Percentiles rank a stretch among this genome's conserved stretches.
Conservation (phyloP, 2,113 vertebrate species). For the Sapayoa aenigma region DNA sequence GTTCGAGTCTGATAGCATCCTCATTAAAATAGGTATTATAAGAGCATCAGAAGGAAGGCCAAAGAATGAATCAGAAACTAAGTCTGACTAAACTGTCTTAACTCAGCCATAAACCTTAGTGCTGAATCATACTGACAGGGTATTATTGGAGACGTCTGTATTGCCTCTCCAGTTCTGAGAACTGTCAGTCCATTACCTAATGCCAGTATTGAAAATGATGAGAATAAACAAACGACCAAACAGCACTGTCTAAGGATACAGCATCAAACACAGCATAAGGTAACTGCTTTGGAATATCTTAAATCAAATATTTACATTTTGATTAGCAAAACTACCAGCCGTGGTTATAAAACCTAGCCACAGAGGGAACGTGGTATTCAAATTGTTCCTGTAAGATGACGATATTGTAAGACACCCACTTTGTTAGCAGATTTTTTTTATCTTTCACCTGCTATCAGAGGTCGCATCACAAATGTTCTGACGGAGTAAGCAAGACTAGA, state of each 20-base stretch:
- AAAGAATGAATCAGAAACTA: not conserved
- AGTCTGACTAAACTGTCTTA: not conserved
- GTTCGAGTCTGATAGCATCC: not conserved
- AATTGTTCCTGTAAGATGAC: not conserved
- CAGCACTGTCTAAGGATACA: not conserved
- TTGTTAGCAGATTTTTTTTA: not conserved
- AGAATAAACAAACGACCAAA: not conserved
- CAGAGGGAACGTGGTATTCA: not conserved
- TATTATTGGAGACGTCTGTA: not conserved
- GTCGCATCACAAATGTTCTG: not conserved
- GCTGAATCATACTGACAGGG: not conserved
- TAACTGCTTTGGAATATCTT: not conserved
- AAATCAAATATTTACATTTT: not conserved
- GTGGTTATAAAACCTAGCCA: not conserved
- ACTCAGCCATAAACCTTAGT: not conserved
- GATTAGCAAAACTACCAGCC: not conserved
- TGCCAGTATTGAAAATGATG: not conserved
- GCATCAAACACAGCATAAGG: not conserved
- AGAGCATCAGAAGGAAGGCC: not conserved
- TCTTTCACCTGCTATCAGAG: slow-evolving; percentile 16
- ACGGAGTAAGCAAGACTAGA: not conserved
- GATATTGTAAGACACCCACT: not conserved
- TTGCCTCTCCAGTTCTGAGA: not conserved
- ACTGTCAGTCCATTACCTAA: not conserved
- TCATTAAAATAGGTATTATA: not conserved